Evolutionary conservation across 2,888 invertebrate genomes (phyloP).

Genomic region (Epistrophe eligans): DNA sequence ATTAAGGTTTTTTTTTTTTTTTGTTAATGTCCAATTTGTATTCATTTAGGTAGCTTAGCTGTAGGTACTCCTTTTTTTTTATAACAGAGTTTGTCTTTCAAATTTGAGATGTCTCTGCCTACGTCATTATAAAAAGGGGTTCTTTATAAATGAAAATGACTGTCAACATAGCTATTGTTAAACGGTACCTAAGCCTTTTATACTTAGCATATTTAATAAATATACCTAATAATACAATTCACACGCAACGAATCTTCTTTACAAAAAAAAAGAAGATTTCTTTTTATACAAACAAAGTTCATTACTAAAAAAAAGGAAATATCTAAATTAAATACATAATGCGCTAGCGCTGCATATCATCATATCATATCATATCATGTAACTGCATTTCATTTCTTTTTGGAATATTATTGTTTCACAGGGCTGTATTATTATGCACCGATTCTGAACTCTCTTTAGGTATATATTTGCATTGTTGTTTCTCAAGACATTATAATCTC

Average conservation of each 20-base stretch:
- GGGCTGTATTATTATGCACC: not conserved
- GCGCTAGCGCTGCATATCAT: not conserved
- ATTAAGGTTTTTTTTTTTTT: not conserved
- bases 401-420: not conserved
- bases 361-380: too few species aligned
- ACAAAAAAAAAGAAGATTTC: not conserved
- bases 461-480: constrained; percentile 7
- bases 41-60: not conserved
- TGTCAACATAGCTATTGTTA: constrained; percentile 1
- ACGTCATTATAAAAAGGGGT: not conserved
- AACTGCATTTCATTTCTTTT: constrained; percentile 2
- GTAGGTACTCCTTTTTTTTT: not conserved
- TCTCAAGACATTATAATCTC: constrained; percentile 5
- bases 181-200: not conserved
- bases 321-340: not conserved
- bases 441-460: not conserved
- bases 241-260: not conserved
- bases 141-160: not conserved
- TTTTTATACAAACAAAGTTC: not conserved
- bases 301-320: not conserved
- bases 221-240: not conserved
- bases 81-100: not conserved
- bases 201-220: not conserved
- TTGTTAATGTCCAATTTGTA: not conserved
- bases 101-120: not conserved